A percentile compares a stretch with the other conserved stretches of the same genome.
phyloP scores from a whole-genome alignment of 1,140 invertebrate species.

The Drosophila sp. region DNA sequence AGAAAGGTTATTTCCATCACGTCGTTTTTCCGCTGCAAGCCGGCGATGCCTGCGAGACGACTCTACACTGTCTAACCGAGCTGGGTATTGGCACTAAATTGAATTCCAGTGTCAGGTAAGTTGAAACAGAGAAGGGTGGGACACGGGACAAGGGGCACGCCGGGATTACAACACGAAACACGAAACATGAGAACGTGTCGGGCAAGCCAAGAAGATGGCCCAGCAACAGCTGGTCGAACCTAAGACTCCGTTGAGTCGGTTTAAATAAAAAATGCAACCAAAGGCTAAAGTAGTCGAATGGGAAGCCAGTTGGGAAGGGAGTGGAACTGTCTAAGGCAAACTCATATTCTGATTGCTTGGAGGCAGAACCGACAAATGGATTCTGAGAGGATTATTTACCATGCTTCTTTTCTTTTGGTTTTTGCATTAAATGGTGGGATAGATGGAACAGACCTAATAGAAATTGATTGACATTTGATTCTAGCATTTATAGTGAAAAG shows the following conservation, averaged over 20 bases:
- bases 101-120: conserved; percentile 89
- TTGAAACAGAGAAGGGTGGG: conserved; percentile 60
- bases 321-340: neutral
- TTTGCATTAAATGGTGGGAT: conserved; percentile 5
- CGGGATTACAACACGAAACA: conserved; percentile 16
- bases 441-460: neutral
- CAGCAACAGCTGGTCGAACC: conserved; percentile 64
- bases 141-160: too few relatives aligned
- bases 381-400: conserved; percentile 6
- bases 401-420: too few relatives aligned
- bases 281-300: neutral
- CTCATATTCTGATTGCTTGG: conserved; percentile 59
- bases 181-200: conserved; percentile 49
- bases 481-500: neutral
- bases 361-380: conserved; percentile 13
- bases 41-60: conserved; percentile 88
- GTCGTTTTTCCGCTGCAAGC: conserved; percentile 88
- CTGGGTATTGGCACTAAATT: conserved; percentile 88
- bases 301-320: neutral
- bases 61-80: conserved; percentile 88
- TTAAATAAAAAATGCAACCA: conserved; percentile 51
- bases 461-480: conserved; percentile 31
- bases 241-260: conserved; percentile 11
- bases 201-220: conserved; percentile 55
- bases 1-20: conserved; percentile 87